A percentile compares a stretch with the other conserved stretches of the same genome.
Evolutionary conservation across 2,113 vertebrate genomes (phyloP).

Genomic region (Leptodactylus fuscus): DNA sequence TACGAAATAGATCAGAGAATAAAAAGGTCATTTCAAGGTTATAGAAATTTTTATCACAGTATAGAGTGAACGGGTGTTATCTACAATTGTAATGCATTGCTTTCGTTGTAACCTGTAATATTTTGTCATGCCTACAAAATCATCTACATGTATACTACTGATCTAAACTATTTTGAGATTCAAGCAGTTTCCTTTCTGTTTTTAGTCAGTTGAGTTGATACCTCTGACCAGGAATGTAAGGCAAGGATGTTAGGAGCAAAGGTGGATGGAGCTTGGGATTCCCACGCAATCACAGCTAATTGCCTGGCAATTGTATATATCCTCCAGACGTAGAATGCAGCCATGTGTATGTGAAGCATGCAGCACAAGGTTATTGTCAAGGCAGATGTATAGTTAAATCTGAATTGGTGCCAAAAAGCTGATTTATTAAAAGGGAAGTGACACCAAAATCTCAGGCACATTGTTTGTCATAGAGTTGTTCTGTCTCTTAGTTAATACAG

Average conservation of each 20-base stretch:
- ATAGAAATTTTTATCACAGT: neutral
- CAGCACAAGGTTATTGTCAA: slow-evolving; percentile 42
- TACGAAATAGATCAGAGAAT: neutral
- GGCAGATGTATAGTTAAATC: slow-evolving; percentile 32
- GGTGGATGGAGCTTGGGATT: slow-evolving; percentile 37
- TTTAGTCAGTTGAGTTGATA: neutral
- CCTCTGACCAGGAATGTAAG: neutral
- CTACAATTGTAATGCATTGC: neutral
- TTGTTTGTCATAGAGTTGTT: neutral
- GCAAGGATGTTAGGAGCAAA: slow-evolving; percentile 38
- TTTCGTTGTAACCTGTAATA: neutral
- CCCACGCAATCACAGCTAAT: slow-evolving; percentile 44
- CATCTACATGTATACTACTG: neutral
- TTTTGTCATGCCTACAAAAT: neutral
- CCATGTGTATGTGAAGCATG: slow-evolving; percentile 42
- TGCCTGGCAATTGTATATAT: slow-evolving; percentile 48
- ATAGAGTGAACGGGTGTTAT: neutral
- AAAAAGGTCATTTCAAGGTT: neutral
- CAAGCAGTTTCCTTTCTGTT: neutral
- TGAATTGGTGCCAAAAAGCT: slow-evolving; percentile 38
- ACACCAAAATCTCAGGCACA: neutral
- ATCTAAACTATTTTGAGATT: neutral
- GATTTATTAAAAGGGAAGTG: neutral
- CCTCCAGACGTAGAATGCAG: slow-evolving; percentile 30
- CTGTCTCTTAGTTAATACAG: neutral